Conservation (phyloP, 2,797 vertebrate genomes). For the Crenuchus spilurus region DNA sequence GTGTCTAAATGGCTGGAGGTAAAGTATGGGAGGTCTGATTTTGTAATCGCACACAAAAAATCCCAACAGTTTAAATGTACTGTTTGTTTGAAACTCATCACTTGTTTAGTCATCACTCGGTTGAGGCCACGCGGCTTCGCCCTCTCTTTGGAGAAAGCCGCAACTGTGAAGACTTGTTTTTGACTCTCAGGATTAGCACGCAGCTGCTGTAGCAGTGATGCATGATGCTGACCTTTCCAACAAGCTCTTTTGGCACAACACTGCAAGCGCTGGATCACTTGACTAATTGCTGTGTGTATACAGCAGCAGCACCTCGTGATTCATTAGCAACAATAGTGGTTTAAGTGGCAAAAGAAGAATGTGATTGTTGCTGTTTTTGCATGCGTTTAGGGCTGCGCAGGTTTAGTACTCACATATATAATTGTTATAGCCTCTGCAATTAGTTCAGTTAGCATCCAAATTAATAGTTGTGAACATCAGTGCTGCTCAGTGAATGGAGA, state of each 20-base stretch:
- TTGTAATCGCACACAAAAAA: no score
- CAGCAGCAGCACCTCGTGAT: conserved; percentile 34
- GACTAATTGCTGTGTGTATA: conserved; percentile 43
- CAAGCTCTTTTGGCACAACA: conserved; percentile 24
- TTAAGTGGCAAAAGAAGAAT: conserved; percentile 14
- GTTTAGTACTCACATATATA: conserved; percentile 4
- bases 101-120: conserved; percentile 34
- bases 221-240: conserved; percentile 41
- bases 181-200: conserved; percentile 13
- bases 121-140: not conserved
- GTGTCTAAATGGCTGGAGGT: no score
- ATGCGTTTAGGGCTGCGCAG: not conserved
- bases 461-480: not conserved
- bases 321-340: conserved; percentile 25
- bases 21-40: no score
- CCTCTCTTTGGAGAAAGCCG: not conserved
- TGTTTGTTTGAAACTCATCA: not conserved
- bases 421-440: conserved; percentile 25
- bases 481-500: not conserved
- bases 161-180: conserved; percentile 10
- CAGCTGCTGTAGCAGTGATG: conserved; percentile 38
- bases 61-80: no score
- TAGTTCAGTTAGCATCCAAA: conserved; percentile 25
- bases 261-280: conserved; percentile 22
- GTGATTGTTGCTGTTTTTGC: conserved; percentile 11